Evolutionary conservation across 2,113 vertebrate species (phyloP), one percentile per base, ranked within the genome.

Genomic region (Sporophila hypoxantha): DNA sequence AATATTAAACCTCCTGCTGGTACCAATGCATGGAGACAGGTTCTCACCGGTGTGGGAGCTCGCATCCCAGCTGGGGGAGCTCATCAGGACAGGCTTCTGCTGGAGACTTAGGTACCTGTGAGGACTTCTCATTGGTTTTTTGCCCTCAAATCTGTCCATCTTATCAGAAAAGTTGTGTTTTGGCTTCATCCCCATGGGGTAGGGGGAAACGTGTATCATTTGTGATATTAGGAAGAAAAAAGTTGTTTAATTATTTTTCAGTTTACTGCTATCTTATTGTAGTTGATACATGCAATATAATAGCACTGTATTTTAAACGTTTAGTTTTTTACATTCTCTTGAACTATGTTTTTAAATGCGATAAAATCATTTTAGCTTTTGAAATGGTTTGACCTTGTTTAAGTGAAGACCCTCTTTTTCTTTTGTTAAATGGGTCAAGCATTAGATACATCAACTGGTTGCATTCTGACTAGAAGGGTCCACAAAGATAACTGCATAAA

Each of bases 381-480:
- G 79, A 90, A 94, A 92, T 90, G 94, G 86, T 89, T 92, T 82
- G 92, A 92, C 96, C 95, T 94, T 89, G 74, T 81, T 89, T 91
- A 92, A 70, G 76, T 89, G 92, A 94, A 93, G 94, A 90, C 93
- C 92, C 78, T 91, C 25, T 78, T 18, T 65, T 67, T 46, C 23
- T 85, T 79, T 84, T 74, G 64, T 85, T 29, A 34, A 87, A 92
- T 93, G 91, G 91, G 95, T 95, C 96, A 94, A 95, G 92, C 92
- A 87, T 94, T 81, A 77, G 90, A 91, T 73, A 94, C 64, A 65
- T 89, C 76, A 82, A 95, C 92, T 91, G 93, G 92, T 91, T 85
- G 83, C 80, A 87, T 95, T 95, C 87, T 93, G 90, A 91, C 78
- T 88, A 91, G 79, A 93, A 95, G 95, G 95, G 95, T 95, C 95